Percentiles rank a stretch among this genome's conserved stretches.
Evolutionary conservation across 2,888 invertebrate genomes (phyloP).

Genomic region (Stomorhina lunata): DNA sequence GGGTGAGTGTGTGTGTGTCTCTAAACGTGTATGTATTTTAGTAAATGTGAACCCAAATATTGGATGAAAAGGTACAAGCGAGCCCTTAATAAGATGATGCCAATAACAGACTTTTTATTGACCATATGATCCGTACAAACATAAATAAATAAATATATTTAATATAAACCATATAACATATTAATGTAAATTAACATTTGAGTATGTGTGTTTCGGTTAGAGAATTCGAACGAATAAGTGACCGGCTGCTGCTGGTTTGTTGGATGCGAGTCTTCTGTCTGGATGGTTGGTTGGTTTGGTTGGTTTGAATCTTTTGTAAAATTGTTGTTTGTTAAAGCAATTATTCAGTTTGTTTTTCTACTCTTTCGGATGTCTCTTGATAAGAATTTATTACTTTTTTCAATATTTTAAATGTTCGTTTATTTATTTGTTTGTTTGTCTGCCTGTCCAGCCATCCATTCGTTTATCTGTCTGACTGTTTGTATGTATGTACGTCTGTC

Average conservation of each 20-base stretch:
- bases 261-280: constrained; percentile 1
- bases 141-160: not conserved
- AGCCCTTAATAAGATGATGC: constrained; percentile 46
- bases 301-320: constrained; percentile 48
- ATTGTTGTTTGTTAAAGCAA: constrained; percentile 69
- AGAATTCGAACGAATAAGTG: constrained; percentile 1
- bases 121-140: not conserved
- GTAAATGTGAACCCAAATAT: not conserved
- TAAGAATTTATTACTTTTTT: constrained; percentile 60
- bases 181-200: constrained; percentile 3
- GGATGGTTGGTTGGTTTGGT: not conserved
- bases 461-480: constrained; percentile 17
- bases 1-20: constrained; percentile 4
- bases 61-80: constrained; percentile 42
- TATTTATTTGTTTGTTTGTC: constrained; percentile 56
- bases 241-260: constrained; percentile 10
- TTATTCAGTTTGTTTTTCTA: constrained; percentile 66
- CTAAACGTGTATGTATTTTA: too few relatives aligned
- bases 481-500: constrained; percentile 17
- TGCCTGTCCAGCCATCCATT: constrained; percentile 6
- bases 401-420: constrained; percentile 54
- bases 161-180: not conserved
- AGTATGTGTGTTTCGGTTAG: not conserved
- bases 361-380: constrained; percentile 62
- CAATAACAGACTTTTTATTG: constrained; percentile 26